These are phyloP conservation scores for Mythimna lalbum DNA, from an alignment of 2,888 invertebrate genomes.

Conservation along the genomic window DNA sequence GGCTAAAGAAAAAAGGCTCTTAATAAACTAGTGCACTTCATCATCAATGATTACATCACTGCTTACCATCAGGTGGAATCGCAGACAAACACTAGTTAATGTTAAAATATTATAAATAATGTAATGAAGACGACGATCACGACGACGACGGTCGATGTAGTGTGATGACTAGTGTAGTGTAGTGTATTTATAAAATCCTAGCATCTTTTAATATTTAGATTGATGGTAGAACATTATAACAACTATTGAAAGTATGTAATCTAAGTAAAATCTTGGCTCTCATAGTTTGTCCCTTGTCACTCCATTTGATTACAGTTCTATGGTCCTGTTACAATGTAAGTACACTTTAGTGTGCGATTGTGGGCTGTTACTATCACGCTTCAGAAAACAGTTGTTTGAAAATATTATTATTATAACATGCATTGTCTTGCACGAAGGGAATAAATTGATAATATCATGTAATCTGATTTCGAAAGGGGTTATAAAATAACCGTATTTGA, in stretches of 20 bases:
- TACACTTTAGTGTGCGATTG: conserved; percentile 17
- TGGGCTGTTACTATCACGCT: conserved; percentile 57
- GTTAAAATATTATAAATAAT: too few relatives aligned
- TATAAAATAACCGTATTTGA: too few relatives aligned
- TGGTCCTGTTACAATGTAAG: conserved; percentile 23
- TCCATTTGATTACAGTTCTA: conserved; percentile 33
- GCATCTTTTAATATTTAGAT: background rate
- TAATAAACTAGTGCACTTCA: too few relatives aligned
- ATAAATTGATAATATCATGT: conserved; percentile 55
- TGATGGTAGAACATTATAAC: background rate
- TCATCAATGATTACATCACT: too few relatives aligned
- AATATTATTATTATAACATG: conserved; percentile 45
- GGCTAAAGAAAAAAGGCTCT: too few relatives aligned
- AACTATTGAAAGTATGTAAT: conserved; percentile 19
- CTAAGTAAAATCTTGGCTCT: conserved; percentile 17
- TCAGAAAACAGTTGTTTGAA: conserved; percentile 41
- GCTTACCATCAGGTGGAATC: too few relatives aligned
- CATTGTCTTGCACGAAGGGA: conserved; percentile 48
- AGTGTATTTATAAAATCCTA: too few relatives aligned
- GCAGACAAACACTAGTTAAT: too few relatives aligned
- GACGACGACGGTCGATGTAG: too few relatives aligned
- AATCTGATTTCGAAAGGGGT: conserved; percentile 24
- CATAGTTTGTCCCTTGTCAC: conserved; percentile 28
- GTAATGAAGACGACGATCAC: too few relatives aligned
- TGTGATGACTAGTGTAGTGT: too few relatives aligned